phyloP scores from a whole-genome alignment of 2,888 invertebrate species.

The Euzetes globulus region DNA sequence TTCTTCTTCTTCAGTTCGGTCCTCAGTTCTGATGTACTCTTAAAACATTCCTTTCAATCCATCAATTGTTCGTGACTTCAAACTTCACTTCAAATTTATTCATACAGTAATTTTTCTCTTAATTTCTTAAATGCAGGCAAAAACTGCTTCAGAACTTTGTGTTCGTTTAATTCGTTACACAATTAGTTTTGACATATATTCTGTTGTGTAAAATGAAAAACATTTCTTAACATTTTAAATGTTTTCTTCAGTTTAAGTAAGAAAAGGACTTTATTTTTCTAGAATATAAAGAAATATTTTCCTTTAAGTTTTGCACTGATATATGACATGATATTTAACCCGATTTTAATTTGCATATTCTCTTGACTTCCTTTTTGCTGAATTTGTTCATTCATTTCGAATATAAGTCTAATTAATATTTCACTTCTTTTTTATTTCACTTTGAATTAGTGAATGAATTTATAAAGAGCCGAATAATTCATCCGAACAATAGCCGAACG shows the following conservation, averaged over 20 bases:
- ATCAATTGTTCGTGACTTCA: constrained; percentile 26
- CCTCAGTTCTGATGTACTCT: neutral
- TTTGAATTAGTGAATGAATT: neutral
- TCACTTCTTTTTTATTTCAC: neutral
- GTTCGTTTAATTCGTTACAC: neutral
- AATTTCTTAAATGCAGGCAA: neutral
- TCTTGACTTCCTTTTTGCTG: neutral
- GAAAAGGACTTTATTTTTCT: no score
- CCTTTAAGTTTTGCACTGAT: neutral
- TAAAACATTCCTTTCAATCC: constrained; percentile 7
- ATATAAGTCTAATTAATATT: neutral
- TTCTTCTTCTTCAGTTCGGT: neutral
- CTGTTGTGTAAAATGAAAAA: neutral
- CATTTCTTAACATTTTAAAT: neutral
- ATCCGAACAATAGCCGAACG: neutral
- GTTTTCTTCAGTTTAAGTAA: no score
- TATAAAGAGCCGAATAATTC: neutral
- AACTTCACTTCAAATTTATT: constrained; percentile 18
- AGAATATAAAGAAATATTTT: neutral
- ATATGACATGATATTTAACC: neutral
- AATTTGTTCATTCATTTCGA: neutral
- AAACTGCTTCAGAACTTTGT: neutral
- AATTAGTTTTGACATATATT: constrained; percentile 8
- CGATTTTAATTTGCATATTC: neutral
- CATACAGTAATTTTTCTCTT: constrained; percentile 3